phyloP scores from a whole-genome alignment of 2,797 vertebrate genomes.

The Gobio occitaniae region DNA sequence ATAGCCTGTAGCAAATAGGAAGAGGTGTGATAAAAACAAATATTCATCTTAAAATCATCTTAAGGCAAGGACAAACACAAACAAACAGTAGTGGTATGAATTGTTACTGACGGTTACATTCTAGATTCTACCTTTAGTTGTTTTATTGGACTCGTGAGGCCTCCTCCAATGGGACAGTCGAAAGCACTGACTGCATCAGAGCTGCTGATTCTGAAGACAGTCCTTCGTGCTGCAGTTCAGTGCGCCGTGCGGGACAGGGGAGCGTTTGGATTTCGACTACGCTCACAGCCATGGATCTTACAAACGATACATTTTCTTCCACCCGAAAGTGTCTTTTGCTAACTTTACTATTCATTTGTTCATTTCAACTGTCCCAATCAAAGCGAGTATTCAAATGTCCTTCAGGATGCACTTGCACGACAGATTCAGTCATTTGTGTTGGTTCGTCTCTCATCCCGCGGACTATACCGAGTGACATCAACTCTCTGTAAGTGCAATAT shows the following conservation, averaged over 20 bases:
- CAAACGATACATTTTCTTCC: slow-evolving; percentile 8
- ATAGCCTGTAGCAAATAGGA: background rate
- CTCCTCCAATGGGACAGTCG: slow-evolving; percentile 45
- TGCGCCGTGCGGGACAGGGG: slow-evolving; percentile 65
- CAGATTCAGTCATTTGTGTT: slow-evolving; percentile 94
- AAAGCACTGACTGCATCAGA: slow-evolving; percentile 69
- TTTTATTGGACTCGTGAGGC: background rate
- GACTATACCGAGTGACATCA: slow-evolving; percentile 87
- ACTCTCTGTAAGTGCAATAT: slow-evolving; percentile 86
- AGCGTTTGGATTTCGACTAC: slow-evolving; percentile 6
- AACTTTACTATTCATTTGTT: slow-evolving; percentile 32
- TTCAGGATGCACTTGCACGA: slow-evolving; percentile 91
- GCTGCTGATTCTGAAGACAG: slow-evolving; percentile 72
- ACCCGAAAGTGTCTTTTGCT: slow-evolving; percentile 74
- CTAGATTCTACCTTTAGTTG: background rate
- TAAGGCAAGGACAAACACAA: background rate
- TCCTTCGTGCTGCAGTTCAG: slow-evolving; percentile 58
- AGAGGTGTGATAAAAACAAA: background rate
- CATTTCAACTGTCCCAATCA: slow-evolving; percentile 19
- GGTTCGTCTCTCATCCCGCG: slow-evolving; percentile 86
- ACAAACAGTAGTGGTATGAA: background rate
- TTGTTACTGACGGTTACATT: background rate
- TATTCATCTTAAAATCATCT: background rate
- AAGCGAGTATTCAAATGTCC: slow-evolving; percentile 82
- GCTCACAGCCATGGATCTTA: slow-evolving; percentile 19